Base-by-base conservation (phyloP, 2,888 invertebrate genomes). In the Napeogenes sylphis region DNA sequence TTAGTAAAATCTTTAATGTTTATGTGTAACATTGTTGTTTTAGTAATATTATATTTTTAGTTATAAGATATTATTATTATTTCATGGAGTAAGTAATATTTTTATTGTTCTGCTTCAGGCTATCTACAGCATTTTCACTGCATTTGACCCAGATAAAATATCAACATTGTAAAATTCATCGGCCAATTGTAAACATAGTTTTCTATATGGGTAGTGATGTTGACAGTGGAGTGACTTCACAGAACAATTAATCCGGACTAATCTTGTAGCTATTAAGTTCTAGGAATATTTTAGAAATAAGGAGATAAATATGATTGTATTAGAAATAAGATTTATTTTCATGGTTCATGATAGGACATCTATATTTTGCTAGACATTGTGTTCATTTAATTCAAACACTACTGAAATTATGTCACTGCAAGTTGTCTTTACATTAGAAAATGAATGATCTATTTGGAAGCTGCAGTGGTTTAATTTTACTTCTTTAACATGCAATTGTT, bases 271-370 rank as follows among this genome's bases (percentile, higher is more conserved):
- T 78, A 60, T 68, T 87, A 89, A 87, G 87, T 78, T 75, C 76
- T 85, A 87, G 84, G 72, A 77, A 80, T 83, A 82, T 77, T 76
- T 79, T 85, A 87, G 82, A 69, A 63, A 65, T 90, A 89, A 89
- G 88, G 79, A 89, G 84, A 88, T 83, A 82, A 80, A 83, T 84
- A 87, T 84, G 82, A 86, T 83, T 85, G 84, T 85, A 81, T 77
- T 82, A 88, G 86, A 81, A 80, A 82, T 88, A 87, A 89, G 85
- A 79, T 82, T 81, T 79, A 82, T 81, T 84, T 83, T 79, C 80
- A 77, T 76, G 69, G 81, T 82, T 85, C 77, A 80, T 81, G 71
- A 77, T 79, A 80, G 79, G 76, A 82, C 79, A 82, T 82, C 75
- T 77, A 81, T 79, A 81, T 81, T 85, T 82, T 80, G 77, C 72